Base-by-base conservation (phyloP, 2,888 invertebrate species). In the Pyrochroa serraticornis region DNA sequence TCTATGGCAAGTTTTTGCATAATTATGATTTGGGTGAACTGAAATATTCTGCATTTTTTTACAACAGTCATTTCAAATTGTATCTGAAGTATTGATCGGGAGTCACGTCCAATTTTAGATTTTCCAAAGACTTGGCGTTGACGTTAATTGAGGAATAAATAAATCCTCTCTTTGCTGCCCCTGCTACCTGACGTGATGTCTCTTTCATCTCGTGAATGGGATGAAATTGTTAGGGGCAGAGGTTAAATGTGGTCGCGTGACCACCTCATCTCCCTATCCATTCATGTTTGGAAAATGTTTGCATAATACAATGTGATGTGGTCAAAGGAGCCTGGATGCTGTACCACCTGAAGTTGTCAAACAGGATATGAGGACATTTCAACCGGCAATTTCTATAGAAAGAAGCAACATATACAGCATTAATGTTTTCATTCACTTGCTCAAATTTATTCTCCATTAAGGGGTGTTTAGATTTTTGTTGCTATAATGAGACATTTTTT, bases 221-320 rank as follows among this genome's bases (percentile, higher is more conserved):
- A 48, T 53, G 58, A 44, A 38, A 49, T 49, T 44, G 41, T 32
- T 5, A 22, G 52, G 48, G 60, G 51, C 55, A 32, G 14, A 59
- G 62, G 62, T 58, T 62, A 62, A 62, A 52, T 34, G 58, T 52
- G 55, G 56, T 62, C 58, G 58, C 48, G 58, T 56, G 58, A 44
- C 62, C 58, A 50, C 47, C 49, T 52, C 50, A 46, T 57, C 52
- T 46, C 43, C 43, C 45, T 44, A 39, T 30, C 58, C 39, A 54
- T 59, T 59, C 54, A 59, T 49, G 49, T 45, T 49, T 56, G 49
- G 33, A 33, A 47, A 49, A 58, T 58, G 48, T 58, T 58, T 57
- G 39, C 37, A 50, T 53, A 48, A 43, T 47, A 37, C 13, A 33
- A 14, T 34, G 48, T 38, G 43, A 47, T 44, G 22, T 39, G 49